A percentile compares a stretch with the other conserved stretches of the same genome.
Evolutionary conservation across 2,888 invertebrate genomes (phyloP).

Genomic region (Drosophila atroscutellata): DNA sequence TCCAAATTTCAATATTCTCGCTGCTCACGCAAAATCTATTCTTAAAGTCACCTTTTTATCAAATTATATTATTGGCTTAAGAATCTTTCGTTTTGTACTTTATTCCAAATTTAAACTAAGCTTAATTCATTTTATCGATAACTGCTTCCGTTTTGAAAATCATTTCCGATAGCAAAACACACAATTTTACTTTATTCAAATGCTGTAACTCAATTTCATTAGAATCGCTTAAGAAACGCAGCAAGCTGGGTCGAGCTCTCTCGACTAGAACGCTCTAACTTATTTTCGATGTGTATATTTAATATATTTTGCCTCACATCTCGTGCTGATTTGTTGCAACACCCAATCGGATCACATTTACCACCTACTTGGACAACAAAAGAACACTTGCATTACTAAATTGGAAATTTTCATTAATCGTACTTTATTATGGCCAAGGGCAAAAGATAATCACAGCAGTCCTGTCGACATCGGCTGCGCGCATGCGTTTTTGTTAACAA

Average conservation of each 20-base stretch:
- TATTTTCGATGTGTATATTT: neutral
- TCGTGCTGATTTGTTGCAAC: constrained; percentile 14
- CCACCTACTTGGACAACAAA: neutral
- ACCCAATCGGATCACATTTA: constrained; percentile 18
- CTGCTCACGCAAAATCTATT: neutral
- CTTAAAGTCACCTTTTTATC: neutral
- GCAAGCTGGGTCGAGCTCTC: neutral
- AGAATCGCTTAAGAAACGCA: neutral
- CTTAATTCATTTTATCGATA: neutral
- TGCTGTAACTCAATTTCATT: neutral
- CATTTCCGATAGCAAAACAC: neutral
- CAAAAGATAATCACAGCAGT: constrained; percentile 84
- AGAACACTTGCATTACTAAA: constrained; percentile 12
- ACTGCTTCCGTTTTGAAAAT: neutral
- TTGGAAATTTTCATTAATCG: constrained; percentile 10
- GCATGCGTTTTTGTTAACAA: constrained; percentile 85
- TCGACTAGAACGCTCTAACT: neutral
- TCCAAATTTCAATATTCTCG: neutral
- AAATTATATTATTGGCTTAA: neutral
- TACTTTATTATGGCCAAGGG: constrained; percentile 72
- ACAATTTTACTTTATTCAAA: neutral
- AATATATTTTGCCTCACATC: constrained; percentile 7
- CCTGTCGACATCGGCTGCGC: constrained; percentile 87
- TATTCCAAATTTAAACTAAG: neutral
- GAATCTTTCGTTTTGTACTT: neutral